A percentile compares a stretch with the other conserved stretches of the same genome.
These are phyloP conservation scores for Dasyornis broadbenti DNA, from an alignment of 2,113 vertebrate genomes.

Conservation along the genomic window DNA sequence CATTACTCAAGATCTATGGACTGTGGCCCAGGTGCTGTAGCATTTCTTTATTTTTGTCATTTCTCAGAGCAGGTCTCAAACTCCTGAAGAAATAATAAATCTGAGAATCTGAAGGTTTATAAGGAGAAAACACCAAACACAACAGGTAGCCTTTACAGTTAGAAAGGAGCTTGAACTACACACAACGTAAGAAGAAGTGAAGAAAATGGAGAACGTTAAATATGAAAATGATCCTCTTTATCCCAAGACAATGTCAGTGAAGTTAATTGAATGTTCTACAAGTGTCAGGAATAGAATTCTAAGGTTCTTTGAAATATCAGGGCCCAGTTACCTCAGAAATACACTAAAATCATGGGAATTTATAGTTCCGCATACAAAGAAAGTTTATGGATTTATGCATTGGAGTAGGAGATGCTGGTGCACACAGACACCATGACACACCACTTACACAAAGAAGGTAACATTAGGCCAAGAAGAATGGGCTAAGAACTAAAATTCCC, in stretches of 20 bases:
- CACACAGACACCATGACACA: neutral
- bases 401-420: neutral
- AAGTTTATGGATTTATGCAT: neutral
- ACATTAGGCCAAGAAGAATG: neutral
- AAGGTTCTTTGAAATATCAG: neutral
- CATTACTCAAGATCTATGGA: neutral
- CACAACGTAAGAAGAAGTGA: neutral
- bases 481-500: neutral
- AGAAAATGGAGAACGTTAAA: neutral
- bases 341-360: neutral
- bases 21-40: neutral
- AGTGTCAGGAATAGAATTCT: neutral
- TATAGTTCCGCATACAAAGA: neutral
- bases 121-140: fast-evolving
- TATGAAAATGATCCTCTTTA: neutral
- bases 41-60: neutral
- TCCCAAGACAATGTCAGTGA: neutral
- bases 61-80: neutral
- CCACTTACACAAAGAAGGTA: neutral
- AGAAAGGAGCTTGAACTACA: neutral
- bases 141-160: neutral
- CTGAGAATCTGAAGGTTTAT: neutral
- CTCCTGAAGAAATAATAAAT: neutral
- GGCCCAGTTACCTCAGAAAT: neutral
- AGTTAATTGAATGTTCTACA: neutral